Evolutionary conservation across 2,113 vertebrate genomes (phyloP).

Genomic region (Perognathus longimembris): DNA sequence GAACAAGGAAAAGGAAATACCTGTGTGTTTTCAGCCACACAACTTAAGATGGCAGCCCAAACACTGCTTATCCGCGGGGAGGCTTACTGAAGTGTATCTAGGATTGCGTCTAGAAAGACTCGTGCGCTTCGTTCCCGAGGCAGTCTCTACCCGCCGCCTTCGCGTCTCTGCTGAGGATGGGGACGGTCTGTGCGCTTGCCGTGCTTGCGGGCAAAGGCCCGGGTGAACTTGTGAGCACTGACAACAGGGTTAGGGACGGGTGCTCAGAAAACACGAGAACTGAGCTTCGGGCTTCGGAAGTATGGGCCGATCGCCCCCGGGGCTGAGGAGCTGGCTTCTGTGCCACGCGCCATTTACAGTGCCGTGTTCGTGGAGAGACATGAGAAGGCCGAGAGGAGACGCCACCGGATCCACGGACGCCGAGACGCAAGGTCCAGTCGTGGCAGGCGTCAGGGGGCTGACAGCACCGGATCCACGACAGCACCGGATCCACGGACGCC

Average conservation of each 20-base stretch:
- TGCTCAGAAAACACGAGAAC: constrained; percentile 40
- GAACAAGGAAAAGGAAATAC: neutral
- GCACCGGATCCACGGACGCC: neutral
- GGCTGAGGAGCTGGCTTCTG: neutral
- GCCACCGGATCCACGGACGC: neutral
- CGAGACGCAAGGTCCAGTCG: constrained; percentile 19
- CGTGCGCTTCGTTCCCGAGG: neutral
- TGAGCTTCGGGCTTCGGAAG: constrained; percentile 46
- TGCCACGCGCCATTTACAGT: neutral
- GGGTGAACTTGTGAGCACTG: constrained; percentile 18
- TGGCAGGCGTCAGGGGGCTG: neutral
- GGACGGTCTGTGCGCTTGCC: neutral
- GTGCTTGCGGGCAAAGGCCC: no score
- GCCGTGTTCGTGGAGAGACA: neutral
- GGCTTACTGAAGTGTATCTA: neutral
- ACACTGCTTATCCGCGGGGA: no score
- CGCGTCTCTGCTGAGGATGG: neutral
- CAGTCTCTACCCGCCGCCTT: neutral
- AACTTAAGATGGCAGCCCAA: neutral
- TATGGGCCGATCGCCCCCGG: constrained; percentile 18
- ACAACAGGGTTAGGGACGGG: neutral
- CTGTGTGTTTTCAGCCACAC: neutral
- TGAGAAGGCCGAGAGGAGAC: neutral
- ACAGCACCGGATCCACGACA: no score
- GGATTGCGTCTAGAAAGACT: neutral